Evolutionary conservation across 2,797 vertebrate species (phyloP).

Genomic region (Lateolabrax maculatus): DNA sequence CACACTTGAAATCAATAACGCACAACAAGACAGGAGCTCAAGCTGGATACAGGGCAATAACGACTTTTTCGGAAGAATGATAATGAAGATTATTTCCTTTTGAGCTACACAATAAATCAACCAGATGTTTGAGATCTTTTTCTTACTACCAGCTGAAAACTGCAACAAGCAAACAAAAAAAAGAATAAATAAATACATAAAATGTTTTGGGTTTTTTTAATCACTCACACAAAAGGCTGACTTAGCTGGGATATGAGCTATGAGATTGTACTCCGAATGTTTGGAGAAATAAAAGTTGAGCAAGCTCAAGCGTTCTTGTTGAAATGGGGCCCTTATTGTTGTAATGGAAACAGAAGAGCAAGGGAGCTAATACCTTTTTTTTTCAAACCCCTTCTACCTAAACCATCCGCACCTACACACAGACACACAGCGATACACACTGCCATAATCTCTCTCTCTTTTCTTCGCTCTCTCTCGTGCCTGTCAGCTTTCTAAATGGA

Average conservation of each 20-base stretch:
- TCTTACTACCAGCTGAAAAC: neutral
- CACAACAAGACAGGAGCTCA: constrained; percentile 6
- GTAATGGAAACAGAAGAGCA: constrained; percentile 35
- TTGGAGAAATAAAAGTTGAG: constrained; percentile 7
- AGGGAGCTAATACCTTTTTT: constrained; percentile 9
- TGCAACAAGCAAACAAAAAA: neutral
- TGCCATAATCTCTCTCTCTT: constrained; percentile 17
- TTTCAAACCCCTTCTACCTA: constrained; percentile 1
- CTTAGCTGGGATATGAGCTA: neutral
- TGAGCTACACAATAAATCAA: neutral
- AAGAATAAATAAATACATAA: neutral
- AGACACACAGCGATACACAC: neutral
- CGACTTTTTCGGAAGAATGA: constrained; percentile 8
- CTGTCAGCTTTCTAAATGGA: constrained; percentile 38
- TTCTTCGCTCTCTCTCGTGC: constrained; percentile 12
- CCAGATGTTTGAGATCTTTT: neutral
- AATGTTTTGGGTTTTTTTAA: neutral
- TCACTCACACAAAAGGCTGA: neutral
- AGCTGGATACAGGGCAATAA: neutral
- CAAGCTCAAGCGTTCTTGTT: constrained; percentile 30
- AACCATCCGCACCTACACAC: neutral
- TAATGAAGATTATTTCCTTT: neutral
- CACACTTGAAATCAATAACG: constrained; percentile 45
- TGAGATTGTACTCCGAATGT: neutral
- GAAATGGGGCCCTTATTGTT: constrained; percentile 36